A percentile compares a stretch with the other conserved stretches of the same genome.
phyloP scores from a whole-genome alignment of 2,888 invertebrate species.

The Sialis lutaria region DNA sequence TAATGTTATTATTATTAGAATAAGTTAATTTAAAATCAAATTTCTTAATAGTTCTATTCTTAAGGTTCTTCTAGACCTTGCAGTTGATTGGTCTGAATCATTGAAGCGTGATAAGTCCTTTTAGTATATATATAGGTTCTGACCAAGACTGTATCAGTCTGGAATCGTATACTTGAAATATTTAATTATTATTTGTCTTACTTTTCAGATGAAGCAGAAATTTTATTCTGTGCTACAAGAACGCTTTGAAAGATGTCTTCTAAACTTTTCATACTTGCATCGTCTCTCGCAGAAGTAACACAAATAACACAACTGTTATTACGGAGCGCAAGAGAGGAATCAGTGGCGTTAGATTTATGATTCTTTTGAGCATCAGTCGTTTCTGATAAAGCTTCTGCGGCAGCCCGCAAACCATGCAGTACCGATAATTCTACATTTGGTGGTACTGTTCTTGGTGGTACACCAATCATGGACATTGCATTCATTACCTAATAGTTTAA shows the following conservation, averaged over 20 bases:
- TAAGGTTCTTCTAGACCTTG: no score
- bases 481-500: slow-evolving; percentile 47
- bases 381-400: slow-evolving; percentile 72
- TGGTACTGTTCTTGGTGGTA: slow-evolving; percentile 43
- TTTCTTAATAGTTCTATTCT: no score
- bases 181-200: slow-evolving; percentile 17
- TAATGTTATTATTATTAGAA: no score
- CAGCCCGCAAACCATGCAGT: slow-evolving; percentile 69
- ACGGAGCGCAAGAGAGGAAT: slow-evolving; percentile 21
- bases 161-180: background rate
- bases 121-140: no score
- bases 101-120: no score
- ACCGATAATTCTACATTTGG: slow-evolving; percentile 49
- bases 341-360: slow-evolving; percentile 27
- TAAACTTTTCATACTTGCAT: slow-evolving; percentile 68
- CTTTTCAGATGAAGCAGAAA: slow-evolving; percentile 42
- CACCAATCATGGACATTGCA: slow-evolving; percentile 66
- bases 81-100: no score
- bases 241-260: slow-evolving; percentile 77
- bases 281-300: slow-evolving; percentile 75
- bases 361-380: slow-evolving; percentile 57
- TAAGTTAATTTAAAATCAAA: no score
- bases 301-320: slow-evolving; percentile 72
- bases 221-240: slow-evolving; percentile 63
- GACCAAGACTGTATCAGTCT: no score